Base-by-base conservation (phyloP, 1,140 invertebrate species). In the Ruditapes philippinarum region DNA sequence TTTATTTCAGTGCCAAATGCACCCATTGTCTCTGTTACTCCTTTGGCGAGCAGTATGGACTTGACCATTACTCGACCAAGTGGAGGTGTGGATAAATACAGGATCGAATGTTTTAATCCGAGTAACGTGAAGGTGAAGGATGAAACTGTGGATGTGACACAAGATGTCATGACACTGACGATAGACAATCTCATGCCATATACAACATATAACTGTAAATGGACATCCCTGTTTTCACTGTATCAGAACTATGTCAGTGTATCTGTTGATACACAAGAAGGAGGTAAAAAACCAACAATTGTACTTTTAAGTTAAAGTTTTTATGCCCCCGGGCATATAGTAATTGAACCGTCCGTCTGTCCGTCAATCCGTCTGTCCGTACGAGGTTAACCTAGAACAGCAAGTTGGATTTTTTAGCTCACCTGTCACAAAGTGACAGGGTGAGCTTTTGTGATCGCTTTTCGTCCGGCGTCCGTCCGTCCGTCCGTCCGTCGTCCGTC, bases 281-380 rank as follows among this genome's bases (percentile, higher is more conserved):
- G 92, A 65, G 90, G 94, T 94, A 68, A 84, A 90, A 88, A 51
- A n/a, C n/a, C n/a, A n/a, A n/a, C n/a, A n/a, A n/a, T n/a, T n/a
- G n/a, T n/a, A n/a, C n/a, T n/a, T n/a, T n/a, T n/a, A n/a, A n/a
- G n/a, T n/a, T n/a, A n/a, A n/a, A n/a, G n/a, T n/a, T n/a, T n/a
- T n/a, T n/a, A n/a, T n/a, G n/a, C n/a, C n/a, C n/a, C n/a, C n/a
- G n/a, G n/a, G n/a, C n/a, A n/a, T n/a, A n/a, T n/a, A n/a, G n/a
- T n/a, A n/a, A n/a, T n/a, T n/a, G n/a, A n/a, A n/a, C n/a, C n/a
- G n/a, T n/a, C n/a, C n/a, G n/a, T n/a, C n/a, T n/a, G n/a, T n/a
- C n/a, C n/a, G n/a, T n/a, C n/a, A n/a, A n/a, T n/a, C n/a, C n/a
- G n/a, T n/a, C n/a, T n/a, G n/a, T n/a, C n/a, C n/a, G n/a, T n/a